Evolutionary conservation across 1,140 invertebrate species (phyloP).

Genomic region (Drosophila rufa): DNA sequence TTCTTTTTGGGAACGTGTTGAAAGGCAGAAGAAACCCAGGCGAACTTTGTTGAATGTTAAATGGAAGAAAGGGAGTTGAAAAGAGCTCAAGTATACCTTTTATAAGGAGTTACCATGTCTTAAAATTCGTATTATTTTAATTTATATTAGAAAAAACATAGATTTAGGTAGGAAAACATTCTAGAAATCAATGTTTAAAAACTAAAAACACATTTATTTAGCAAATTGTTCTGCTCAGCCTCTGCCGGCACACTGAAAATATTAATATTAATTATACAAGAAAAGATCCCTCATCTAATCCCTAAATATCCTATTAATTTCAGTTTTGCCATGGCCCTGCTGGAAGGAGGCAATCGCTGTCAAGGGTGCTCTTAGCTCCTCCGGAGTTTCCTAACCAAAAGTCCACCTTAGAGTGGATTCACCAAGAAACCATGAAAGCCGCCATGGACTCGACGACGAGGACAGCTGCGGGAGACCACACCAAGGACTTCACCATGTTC

Average conservation of each 20-base stretch:
- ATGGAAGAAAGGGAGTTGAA: no score
- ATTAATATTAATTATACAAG: no score
- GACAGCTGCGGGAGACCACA: constrained; percentile 12
- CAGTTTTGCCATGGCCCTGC: constrained; percentile 37
- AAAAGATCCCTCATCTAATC: neutral
- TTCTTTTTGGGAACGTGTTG: neutral
- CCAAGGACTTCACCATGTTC: constrained; percentile 67
- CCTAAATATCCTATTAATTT: neutral
- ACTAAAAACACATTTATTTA: no score
- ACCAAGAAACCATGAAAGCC: constrained; percentile 13
- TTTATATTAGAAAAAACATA: no score
- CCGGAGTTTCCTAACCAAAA: neutral
- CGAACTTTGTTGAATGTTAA: neutral
- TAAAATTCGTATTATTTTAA: no score
- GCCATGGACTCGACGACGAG: constrained; percentile 18
- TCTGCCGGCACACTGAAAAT: no score
- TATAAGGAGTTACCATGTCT: neutral
- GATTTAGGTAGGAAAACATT: neutral
- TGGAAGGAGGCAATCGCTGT: constrained; percentile 24
- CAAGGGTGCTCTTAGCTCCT: constrained; percentile 34
- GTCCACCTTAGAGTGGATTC: constrained; percentile 22
- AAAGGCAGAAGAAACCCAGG: neutral
- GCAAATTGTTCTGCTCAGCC: no score
- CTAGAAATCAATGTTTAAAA: neutral
- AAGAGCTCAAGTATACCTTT: neutral